Conservation (phyloP, 2,888 invertebrate genomes). For the Volucella zonaria region DNA sequence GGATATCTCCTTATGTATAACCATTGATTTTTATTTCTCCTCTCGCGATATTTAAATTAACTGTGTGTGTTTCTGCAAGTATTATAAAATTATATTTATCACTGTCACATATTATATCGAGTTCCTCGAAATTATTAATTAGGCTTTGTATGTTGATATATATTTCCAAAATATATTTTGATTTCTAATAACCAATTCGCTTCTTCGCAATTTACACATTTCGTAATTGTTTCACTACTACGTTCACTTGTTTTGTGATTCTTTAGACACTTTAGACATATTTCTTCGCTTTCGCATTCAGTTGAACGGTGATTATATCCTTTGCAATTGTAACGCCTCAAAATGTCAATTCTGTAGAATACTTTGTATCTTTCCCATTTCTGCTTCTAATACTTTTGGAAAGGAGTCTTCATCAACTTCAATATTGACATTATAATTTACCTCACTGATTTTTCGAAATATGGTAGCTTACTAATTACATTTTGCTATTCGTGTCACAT, state of each 20-base stretch:
- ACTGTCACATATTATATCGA: slow-evolving; percentile 13
- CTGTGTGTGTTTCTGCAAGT: too few relatives aligned
- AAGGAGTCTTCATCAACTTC: slow-evolving; percentile 10
- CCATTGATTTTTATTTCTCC: slow-evolving; percentile 16
- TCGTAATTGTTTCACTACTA: background rate
- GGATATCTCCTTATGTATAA: background rate
- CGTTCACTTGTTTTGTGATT: slow-evolving; percentile 33
- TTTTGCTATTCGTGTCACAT: background rate
- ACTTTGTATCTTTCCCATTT: slow-evolving; percentile 11
- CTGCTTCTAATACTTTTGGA: background rate
- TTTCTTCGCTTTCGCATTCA: slow-evolving; percentile 41
- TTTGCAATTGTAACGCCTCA: slow-evolving; percentile 23
- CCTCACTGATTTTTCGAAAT: background rate
- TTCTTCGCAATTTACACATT: too few relatives aligned
- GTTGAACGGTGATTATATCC: slow-evolving; percentile 30
- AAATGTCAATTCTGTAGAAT: slow-evolving; percentile 23
- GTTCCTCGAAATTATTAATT: slow-evolving; percentile 22
- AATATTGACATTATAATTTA: slow-evolving; percentile 9
- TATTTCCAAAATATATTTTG: background rate
- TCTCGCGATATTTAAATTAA: background rate
- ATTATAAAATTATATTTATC: background rate
- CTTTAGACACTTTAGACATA: slow-evolving; percentile 42
- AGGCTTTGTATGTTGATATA: slow-evolving; percentile 27
- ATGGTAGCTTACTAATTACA: slow-evolving; percentile 20
- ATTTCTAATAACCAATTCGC: background rate